Evolutionary conservation across 1,140 invertebrate genomes (phyloP).

Genomic region (Hycleus cichorii): DNA sequence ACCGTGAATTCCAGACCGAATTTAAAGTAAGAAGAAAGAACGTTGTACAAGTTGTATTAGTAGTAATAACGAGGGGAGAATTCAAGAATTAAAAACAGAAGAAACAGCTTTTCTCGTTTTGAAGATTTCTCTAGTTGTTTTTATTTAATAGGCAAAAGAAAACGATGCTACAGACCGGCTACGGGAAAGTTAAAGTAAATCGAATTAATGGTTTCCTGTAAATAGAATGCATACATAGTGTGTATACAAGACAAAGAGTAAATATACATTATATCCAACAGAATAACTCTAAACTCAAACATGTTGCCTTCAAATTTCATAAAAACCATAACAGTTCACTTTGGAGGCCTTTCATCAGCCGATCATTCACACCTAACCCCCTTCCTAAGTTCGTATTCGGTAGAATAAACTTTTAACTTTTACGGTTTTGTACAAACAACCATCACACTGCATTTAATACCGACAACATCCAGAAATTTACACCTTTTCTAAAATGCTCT

Average conservation of each 20-base stretch:
- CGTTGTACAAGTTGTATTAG: no score
- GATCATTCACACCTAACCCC: constrained; percentile 22
- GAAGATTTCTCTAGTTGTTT: no score
- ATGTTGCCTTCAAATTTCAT: constrained; percentile 17
- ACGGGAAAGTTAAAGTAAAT: constrained; percentile 18
- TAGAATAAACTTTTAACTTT: constrained; percentile 22
- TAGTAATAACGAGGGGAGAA: no score
- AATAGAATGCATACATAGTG: constrained; percentile 14
- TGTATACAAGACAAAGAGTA: constrained; percentile 14
- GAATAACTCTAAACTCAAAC: constrained; percentile 3
- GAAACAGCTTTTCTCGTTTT: no score
- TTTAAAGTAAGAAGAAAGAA: no score
- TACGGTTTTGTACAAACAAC: constrained; percentile 14
- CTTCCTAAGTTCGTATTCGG: no score
- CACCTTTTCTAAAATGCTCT: no score
- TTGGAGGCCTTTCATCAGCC: constrained; percentile 17
- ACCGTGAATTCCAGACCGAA: no score
- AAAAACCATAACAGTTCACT: constrained; percentile 16
- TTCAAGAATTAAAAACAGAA: no score
- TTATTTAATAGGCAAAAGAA: neutral
- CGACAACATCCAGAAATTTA: constrained; percentile 4
- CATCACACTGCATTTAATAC: constrained; percentile 9
- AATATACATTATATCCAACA: constrained; percentile 14
- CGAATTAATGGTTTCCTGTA: constrained; percentile 21
- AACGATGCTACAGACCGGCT: constrained; percentile 10